Percentiles rank a stretch among this genome's conserved stretches.
These are phyloP conservation scores for Phalera bucephala DNA, from an alignment of 2,888 invertebrate genomes.

Conservation along the genomic window DNA sequence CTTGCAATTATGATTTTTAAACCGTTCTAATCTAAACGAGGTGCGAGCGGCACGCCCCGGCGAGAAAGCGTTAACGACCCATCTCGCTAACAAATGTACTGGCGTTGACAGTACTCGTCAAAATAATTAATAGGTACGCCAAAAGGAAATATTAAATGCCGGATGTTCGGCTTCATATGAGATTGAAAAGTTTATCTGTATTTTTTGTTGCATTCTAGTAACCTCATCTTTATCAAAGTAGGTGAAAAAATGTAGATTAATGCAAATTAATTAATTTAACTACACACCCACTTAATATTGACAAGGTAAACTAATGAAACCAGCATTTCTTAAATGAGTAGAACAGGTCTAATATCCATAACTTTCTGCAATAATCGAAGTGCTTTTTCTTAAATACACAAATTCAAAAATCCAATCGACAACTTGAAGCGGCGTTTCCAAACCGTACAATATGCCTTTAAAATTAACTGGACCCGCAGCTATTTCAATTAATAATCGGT, in stretches of 20 bases:
- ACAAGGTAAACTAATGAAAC: too few species aligned
- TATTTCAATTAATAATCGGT: too few species aligned
- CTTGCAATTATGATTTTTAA: slow-evolving; percentile 71
- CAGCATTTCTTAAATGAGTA: too few species aligned
- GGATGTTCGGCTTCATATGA: slow-evolving; percentile 1
- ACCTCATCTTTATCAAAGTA: neutral
- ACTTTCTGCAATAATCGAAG: too few species aligned
- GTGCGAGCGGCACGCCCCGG: slow-evolving; percentile 42
- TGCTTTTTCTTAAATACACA: too few species aligned
- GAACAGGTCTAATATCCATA: too few species aligned
- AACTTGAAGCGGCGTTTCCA: too few species aligned
- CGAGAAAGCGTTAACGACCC: slow-evolving; percentile 45
- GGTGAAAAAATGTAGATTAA: neutral
- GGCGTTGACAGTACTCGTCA: slow-evolving; percentile 8
- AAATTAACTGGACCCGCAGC: too few species aligned
- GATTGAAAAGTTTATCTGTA: neutral
- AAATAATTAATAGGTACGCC: slow-evolving; percentile 15
- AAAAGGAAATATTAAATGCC: slow-evolving; percentile 6
- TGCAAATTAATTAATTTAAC: too few species aligned
- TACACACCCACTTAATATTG: too few species aligned
- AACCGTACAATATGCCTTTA: too few species aligned
- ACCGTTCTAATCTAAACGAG: slow-evolving; percentile 63
- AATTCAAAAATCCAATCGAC: too few species aligned
- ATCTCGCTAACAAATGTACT: slow-evolving; percentile 16
- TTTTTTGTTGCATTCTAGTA: neutral